phyloP scores from a whole-genome alignment of 2,113 vertebrate species.

The Apeltes quadracus region DNA sequence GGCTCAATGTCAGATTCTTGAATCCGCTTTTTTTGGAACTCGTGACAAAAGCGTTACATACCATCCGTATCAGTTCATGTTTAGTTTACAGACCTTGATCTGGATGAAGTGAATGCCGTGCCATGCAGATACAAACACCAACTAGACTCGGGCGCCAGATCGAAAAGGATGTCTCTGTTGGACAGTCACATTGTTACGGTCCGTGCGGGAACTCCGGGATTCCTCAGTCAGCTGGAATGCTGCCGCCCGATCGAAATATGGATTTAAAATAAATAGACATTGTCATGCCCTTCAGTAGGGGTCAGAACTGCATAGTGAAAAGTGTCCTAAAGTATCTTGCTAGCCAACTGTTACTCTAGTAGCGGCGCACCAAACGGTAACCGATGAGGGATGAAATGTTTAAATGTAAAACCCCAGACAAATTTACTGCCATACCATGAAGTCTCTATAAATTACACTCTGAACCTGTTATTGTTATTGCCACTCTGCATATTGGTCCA shows the following conservation, averaged over 20 bases:
- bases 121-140: neutral
- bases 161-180: constrained; percentile 31
- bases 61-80: neutral
- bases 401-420: neutral
- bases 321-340: neutral
- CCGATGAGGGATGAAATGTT: neutral
- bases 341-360: neutral
- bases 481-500: neutral
- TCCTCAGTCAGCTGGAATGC: neutral
- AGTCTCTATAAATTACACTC: neutral
- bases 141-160: neutral
- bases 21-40: neutral
- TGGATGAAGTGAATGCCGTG: neutral
- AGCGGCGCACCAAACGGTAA: neutral
- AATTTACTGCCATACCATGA: neutral
- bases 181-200: constrained; percentile 8
- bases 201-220: neutral
- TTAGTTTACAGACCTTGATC: neutral
- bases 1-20: neutral
- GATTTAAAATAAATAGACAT: no score
- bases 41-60: neutral
- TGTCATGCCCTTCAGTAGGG: neutral
- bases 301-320: neutral
- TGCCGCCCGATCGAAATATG: no score
- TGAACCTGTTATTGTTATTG: no score